Conservation (phyloP, 2,113 vertebrate species). For the Equus quagga region DNA sequence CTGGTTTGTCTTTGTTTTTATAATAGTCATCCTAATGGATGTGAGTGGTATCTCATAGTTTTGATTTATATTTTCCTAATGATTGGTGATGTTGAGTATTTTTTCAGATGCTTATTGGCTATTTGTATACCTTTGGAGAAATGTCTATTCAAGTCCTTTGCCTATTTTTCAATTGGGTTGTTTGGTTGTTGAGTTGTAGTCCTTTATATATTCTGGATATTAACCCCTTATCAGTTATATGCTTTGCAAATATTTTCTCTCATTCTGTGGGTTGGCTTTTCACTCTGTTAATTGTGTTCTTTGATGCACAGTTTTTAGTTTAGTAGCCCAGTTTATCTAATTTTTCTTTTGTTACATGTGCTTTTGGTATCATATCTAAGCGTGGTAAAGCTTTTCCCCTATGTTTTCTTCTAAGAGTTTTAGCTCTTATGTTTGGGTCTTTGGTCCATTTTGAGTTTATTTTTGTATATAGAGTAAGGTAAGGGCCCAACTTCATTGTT, state of each 20-base stretch:
- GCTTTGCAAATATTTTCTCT: neutral
- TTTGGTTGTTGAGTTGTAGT: neutral
- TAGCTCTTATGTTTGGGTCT: conserved; percentile 5
- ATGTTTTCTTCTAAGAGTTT: neutral
- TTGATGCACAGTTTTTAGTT: conserved; percentile 11
- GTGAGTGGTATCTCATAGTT: neutral
- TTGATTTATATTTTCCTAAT: neutral
- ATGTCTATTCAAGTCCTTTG: neutral
- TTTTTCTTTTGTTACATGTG: neutral
- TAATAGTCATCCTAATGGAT: neutral
- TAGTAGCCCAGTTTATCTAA: neutral
- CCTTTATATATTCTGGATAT: neutral
- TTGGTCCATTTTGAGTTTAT: neutral
- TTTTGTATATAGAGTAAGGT: neutral
- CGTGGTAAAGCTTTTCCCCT: neutral
- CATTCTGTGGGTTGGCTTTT: neutral
- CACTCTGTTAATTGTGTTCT: neutral
- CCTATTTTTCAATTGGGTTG: neutral
- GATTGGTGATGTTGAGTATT: neutral
- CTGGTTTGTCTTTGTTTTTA: neutral
- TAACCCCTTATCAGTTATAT: neutral
- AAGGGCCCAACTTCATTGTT: neutral
- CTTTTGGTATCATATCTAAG: neutral
- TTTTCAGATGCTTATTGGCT: neutral
- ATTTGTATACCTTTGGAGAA: neutral